Conservation (phyloP, 23 tunicate genomes). For the Botrylloides violaceus region DNA sequence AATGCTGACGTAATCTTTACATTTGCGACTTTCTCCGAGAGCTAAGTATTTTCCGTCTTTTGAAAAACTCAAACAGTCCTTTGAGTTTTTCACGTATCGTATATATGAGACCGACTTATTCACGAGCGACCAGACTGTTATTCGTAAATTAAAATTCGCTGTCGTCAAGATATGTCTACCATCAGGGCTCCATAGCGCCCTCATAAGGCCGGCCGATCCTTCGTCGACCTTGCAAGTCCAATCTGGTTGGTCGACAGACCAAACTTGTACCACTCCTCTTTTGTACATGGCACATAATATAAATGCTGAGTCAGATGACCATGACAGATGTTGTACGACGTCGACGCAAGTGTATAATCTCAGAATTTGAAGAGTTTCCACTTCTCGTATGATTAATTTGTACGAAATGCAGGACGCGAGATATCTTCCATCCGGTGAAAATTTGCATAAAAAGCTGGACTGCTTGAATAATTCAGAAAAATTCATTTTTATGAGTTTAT, state of each 20-base stretch:
- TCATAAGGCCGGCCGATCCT: slow-evolving; percentile 82
- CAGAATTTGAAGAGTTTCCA: slow-evolving; percentile 70
- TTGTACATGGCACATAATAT: slow-evolving; percentile 82
- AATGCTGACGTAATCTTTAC: slow-evolving; percentile 73
- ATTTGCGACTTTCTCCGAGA: slow-evolving; percentile 76
- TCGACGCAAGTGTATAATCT: slow-evolving; percentile 89
- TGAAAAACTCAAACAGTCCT: slow-evolving; percentile 81
- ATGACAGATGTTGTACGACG: slow-evolving; percentile 63
- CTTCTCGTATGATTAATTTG: slow-evolving; percentile 76
- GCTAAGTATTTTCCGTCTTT: slow-evolving; percentile 82
- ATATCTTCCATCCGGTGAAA: slow-evolving; percentile 85
- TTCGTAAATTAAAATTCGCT: slow-evolving; percentile 78
- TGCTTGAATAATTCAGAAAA: slow-evolving; percentile 90
- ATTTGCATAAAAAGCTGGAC: slow-evolving; percentile 40
- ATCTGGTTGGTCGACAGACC: slow-evolving; percentile 97
- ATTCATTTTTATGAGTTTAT: slow-evolving; percentile 50
- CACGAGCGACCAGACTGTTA: slow-evolving; percentile 92
- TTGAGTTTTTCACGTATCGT: slow-evolving; percentile 76
- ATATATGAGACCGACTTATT: slow-evolving; percentile 92
- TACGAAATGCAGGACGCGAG: slow-evolving; percentile 71
- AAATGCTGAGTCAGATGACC: slow-evolving; percentile 92
- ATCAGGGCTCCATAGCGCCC: slow-evolving; percentile 94
- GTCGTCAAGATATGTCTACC: slow-evolving; percentile 84
- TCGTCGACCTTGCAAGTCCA: slow-evolving; percentile 98
- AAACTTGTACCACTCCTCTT: slow-evolving; percentile 74